Conservation (phyloP, 2,888 invertebrate genomes). For the Himalopsyche anomala region DNA sequence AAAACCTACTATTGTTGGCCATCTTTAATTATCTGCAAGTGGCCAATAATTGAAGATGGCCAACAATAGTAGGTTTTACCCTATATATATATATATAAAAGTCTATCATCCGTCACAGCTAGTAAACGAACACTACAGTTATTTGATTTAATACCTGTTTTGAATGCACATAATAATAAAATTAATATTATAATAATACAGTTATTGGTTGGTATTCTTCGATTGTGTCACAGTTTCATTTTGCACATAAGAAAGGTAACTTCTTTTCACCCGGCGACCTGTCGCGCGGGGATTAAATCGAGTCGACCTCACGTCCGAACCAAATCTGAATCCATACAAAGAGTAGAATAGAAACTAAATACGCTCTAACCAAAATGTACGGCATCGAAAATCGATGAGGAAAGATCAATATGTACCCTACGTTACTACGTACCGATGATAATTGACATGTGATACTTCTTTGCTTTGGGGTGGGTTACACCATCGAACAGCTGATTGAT, state of each 20-base stretch:
- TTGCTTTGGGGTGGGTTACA: not conserved
- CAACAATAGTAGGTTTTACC: too few species aligned
- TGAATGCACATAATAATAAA: too few species aligned
- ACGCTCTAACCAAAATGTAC: constrained; percentile 33
- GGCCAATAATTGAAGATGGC: too few species aligned
- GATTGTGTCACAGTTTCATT: not conserved
- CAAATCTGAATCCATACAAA: constrained; percentile 12
- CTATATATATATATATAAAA: too few species aligned
- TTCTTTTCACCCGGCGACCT: constrained; percentile 23
- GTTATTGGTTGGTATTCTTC: too few species aligned
- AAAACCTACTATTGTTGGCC: too few species aligned
- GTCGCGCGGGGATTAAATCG: constrained; percentile 11
- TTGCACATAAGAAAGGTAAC: not conserved
- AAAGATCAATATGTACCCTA: not conserved
- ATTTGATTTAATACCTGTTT: too few species aligned
- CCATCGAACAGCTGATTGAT: not conserved
- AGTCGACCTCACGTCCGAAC: constrained; percentile 14
- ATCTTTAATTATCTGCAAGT: too few species aligned
- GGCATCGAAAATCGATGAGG: constrained; percentile 57
- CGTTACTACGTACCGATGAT: not conserved
- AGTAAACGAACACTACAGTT: too few species aligned
- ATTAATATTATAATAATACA: too few species aligned
- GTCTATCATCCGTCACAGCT: too few species aligned
- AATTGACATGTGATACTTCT: not conserved
- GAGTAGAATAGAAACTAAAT: not conserved